phyloP scores from a whole-genome alignment of 1,140 invertebrate species.

The Pachyrhynchus sulphureomaculatus region DNA sequence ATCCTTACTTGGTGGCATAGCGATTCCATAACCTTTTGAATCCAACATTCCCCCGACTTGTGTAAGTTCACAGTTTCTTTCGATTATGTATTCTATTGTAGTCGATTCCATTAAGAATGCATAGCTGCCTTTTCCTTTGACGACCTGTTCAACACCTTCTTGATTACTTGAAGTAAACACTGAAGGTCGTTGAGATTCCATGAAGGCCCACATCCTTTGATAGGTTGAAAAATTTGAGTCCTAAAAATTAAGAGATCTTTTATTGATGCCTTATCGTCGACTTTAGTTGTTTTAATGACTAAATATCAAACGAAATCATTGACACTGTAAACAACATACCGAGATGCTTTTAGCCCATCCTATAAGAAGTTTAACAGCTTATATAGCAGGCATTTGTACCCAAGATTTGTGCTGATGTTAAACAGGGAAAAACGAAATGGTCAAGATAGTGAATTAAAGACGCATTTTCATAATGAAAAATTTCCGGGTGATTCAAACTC shows the following conservation, averaged over 20 bases:
- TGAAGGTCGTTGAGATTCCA: conserved; percentile 81
- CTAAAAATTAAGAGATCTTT: conserved; percentile 57
- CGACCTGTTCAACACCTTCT: conserved; percentile 83
- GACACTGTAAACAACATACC: no score
- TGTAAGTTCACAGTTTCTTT: conserved; percentile 86
- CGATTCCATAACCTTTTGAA: conserved; percentile 91
- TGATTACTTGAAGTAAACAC: conserved; percentile 84
- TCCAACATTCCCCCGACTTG: conserved; percentile 88
- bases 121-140: conserved; percentile 82
- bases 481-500: no score
- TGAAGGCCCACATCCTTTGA: conserved; percentile 90
- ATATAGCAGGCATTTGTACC: no score
- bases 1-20: conserved; percentile 83
- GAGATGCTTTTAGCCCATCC: no score
- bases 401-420: no score
- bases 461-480: no score
- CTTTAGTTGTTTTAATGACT: no score
- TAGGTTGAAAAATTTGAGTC: conserved; percentile 91
- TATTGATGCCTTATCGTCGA: no score
- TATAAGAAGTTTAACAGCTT: no score
- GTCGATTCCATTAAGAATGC: conserved; percentile 94
- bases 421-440: no score
- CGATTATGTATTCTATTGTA: conserved; percentile 88
- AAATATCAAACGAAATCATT: no score
- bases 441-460: no score